Evolutionary conservation across 2,888 invertebrate species (phyloP), one percentile per base, ranked within the genome.

Genomic region (Thymelicus lineola): DNA sequence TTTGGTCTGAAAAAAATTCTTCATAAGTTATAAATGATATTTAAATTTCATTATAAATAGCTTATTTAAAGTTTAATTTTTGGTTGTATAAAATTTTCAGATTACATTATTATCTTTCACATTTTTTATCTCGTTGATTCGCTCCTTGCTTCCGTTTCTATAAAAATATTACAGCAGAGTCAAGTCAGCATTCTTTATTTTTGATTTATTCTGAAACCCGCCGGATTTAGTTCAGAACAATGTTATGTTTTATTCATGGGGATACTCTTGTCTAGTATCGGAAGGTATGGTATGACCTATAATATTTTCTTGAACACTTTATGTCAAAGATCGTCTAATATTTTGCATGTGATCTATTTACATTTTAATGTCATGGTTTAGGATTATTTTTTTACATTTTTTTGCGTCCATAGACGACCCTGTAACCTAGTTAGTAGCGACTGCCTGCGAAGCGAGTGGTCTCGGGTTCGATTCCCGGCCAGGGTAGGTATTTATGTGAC

Each of bases 181-280:
- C 63, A 69, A 69, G 69, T 63, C 63, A 69, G 63, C 69, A 48
- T 69, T 48, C 57, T 55, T 50, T 57, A 57, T 35, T 63, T 63
- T 69, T 69, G 69, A 63, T 69, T 69, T 69, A 69, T 69, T 69
- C 58, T 69, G 48, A 46, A 62, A 68, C 55, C 57, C 68, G 46
- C 57, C 57, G 57, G 57, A 69, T 69, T 68, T 61, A 38, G 48
- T 57, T 69, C 69, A 58, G 63, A 68, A 68, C 68, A 62, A 62
- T 68, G 62, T 36, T 55, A 62, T 68, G 69, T 69, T 69, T 69
- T 69, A 69, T 69, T 69, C 69, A 69, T 69, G 58, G 58, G 38
- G 58, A 42, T 42, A 15, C 58, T 62, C 36, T 28, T 14, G 46
- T 35, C 42, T 58, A 20, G 28, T 64, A 69, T 69, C 35, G 69